A percentile compares a stretch with the other conserved stretches of the same genome.
These are phyloP conservation scores for Anoplolepis gracilipes DNA, from an alignment of 1,140 invertebrate species.

Conservation along the genomic window DNA sequence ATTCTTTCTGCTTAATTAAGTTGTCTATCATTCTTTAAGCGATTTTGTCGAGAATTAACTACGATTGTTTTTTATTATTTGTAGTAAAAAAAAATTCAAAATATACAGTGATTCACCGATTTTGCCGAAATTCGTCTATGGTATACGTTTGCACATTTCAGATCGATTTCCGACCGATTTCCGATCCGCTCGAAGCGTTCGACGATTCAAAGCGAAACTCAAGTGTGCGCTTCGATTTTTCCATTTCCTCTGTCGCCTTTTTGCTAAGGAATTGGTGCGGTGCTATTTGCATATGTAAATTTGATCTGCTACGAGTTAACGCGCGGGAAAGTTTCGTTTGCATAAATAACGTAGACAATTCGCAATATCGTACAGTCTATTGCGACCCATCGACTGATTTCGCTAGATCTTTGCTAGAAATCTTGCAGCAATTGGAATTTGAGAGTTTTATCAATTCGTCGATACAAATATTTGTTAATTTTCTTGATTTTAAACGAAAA, in stretches of 20 bases:
- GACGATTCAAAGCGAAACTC: conserved; percentile 6
- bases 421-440: conserved; percentile 50
- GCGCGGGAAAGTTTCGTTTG: conserved; percentile 51
- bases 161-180: conserved; percentile 42
- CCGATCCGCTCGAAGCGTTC: not conserved
- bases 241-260: conserved; percentile 22
- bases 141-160: not conserved
- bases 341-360: conserved; percentile 62
- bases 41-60: not conserved
- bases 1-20: not conserved
- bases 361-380: conserved; percentile 51
- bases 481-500: conserved; percentile 7
- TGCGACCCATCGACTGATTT: conserved; percentile 40
- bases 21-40: not conserved
- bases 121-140: not conserved
- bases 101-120: not conserved
- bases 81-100: not conserved
- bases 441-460: conserved; percentile 27
- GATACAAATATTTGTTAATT: conserved; percentile 15
- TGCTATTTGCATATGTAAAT: conserved; percentile 63
- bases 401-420: conserved; percentile 30
- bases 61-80: not conserved
- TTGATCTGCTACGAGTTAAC: conserved; percentile 57
- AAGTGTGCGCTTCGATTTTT: conserved; percentile 43
- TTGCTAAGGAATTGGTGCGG: conserved; percentile 46